Base-by-base conservation (phyloP, 1,140 invertebrate genomes). In the Drosophila lacertosa region DNA sequence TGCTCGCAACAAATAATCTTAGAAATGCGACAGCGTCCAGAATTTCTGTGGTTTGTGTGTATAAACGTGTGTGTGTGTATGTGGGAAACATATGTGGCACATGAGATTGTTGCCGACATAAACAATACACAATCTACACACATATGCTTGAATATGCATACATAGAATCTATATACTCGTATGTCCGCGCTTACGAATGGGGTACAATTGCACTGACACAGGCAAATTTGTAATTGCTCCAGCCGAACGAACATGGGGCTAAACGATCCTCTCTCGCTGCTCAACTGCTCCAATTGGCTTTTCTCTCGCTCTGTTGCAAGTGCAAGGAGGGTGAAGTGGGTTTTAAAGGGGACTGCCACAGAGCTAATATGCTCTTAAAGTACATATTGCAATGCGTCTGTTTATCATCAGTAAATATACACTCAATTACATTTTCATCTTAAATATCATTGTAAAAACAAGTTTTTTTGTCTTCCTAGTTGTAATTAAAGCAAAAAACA, bases 51-150 rank as follows among this genome's bases (percentile, higher is more conserved):
- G 73, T 58, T 63, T 15, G 10, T 13, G 20, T 47, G 13, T 24
- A 18, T 50, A n/a, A n/a, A n/a, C n/a, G 33, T 44, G 22, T 63
- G 47, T 45, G 6, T 39, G 58, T 55, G 35, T 29, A 53, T 64
- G 16, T 50, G 33, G 60, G 60, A 62, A 86, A 84, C 81, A 86
- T 86, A 68, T 84, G 81, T 60, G 69, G 82, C 73, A 86, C 62
- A 81, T 70, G 73, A 77, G 77, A 86, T 72, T 73, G 77, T 63
- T 57, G 29, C 62, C 55, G 55, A 68, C 51, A 67, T 35, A 44
- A 53, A 39, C 35, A 51, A 60, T 60, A 80, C 29, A 76, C 57
- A 53, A 42, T 11, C 18, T 20, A 68, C 32, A 58, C 29, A 53
- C 32, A 58, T 35, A 57, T 47, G n/a, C 15, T 35, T 22, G 24